A percentile compares a stretch with the other conserved stretches of the same genome.
Conservation (phyloP, 2,888 invertebrate genomes). For the Drosophila nr. perissopoda region DNA sequence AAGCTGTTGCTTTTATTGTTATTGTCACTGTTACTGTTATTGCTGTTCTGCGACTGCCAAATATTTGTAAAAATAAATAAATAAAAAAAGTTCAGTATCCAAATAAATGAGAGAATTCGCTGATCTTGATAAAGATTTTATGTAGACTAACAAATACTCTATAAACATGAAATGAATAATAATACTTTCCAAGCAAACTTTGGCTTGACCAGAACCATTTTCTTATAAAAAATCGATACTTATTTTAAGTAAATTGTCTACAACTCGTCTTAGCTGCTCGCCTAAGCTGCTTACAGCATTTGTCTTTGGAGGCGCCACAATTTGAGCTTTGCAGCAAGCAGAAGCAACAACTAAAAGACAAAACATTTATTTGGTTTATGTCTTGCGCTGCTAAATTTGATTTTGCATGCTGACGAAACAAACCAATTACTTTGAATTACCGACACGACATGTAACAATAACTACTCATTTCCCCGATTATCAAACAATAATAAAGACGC, state of each 20-base stretch:
- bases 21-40: conserved; percentile 19
- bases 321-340: background rate
- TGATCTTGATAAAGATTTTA: background rate
- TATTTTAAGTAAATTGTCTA: too few relatives aligned
- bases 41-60: conserved; percentile 21
- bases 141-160: background rate
- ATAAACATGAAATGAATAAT: background rate
- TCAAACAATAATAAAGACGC: background rate
- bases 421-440: background rate
- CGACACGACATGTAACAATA: background rate
- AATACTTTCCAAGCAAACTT: background rate
- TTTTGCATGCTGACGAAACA: background rate
- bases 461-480: background rate
- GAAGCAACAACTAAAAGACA: background rate
- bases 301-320: background rate
- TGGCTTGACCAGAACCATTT: background rate
- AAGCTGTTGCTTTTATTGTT: conserved; percentile 22
- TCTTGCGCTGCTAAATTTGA: too few relatives aligned
- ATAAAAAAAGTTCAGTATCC: background rate
- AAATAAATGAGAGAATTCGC: background rate
- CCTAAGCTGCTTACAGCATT: background rate
- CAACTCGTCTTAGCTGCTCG: background rate
- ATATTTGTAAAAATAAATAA: conserved; percentile 8
- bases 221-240: background rate
- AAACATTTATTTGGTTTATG: background rate